phyloP scores from a whole-genome alignment of 2,888 invertebrate species.

The Gnatocerus cornutus region DNA sequence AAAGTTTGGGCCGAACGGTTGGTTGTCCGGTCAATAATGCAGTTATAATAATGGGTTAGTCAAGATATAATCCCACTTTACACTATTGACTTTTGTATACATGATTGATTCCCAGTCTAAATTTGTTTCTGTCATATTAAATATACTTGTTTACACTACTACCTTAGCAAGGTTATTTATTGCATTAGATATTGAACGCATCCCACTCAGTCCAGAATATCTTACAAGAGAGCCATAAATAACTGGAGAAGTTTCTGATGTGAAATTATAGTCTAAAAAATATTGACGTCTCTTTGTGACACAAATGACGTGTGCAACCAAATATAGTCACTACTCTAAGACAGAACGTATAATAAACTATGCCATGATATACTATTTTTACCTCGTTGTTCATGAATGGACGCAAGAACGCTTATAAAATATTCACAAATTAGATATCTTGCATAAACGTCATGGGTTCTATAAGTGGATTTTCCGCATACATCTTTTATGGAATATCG shows the following conservation, averaged over 20 bases:
- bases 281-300: constrained; percentile 17
- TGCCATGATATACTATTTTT: constrained; percentile 16
- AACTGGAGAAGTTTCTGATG: neutral
- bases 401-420: constrained; percentile 17
- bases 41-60: constrained; percentile 2
- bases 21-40: neutral
- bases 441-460: constrained; percentile 15
- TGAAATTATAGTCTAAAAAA: constrained; percentile 26
- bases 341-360: constrained; percentile 17
- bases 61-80: constrained; percentile 1
- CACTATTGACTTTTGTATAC: constrained; percentile 1
- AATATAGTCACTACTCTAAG: constrained; percentile 21
- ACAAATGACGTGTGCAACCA: constrained; percentile 32
- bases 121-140: constrained; percentile 3
- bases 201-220: constrained; percentile 14
- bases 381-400: constrained; percentile 28
- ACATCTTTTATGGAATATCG: constrained; percentile 11
- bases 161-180: constrained; percentile 6
- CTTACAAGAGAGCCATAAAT: constrained; percentile 1
- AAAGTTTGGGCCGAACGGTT: neutral
- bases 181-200: constrained; percentile 3
- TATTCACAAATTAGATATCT: constrained; percentile 24
- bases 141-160: constrained; percentile 1
- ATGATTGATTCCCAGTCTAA: neutral
- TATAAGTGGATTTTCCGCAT: constrained; percentile 19